These are phyloP conservation scores for Molothrus ater DNA, from an alignment of 2,797 vertebrate species.

Conservation along the genomic window DNA sequence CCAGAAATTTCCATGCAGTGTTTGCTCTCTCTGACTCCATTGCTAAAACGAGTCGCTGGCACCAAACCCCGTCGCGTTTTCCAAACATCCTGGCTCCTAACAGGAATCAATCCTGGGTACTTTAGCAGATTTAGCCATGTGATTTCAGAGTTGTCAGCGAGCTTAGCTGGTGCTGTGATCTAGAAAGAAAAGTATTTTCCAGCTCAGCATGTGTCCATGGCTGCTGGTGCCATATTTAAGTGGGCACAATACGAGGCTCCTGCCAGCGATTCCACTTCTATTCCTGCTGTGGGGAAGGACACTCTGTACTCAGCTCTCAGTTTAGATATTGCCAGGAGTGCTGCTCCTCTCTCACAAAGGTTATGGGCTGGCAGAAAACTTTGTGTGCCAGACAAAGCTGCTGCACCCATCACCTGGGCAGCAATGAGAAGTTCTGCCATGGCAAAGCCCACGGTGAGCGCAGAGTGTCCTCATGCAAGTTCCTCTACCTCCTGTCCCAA, in stretches of 20 bases:
- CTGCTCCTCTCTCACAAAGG: slow-evolving; percentile 33
- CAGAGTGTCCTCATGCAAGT: neutral
- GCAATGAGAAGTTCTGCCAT: neutral
- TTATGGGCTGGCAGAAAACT: slow-evolving; percentile 18
- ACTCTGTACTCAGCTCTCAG: slow-evolving; percentile 60
- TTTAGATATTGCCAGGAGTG: slow-evolving; percentile 51
- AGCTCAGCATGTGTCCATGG: slow-evolving; percentile 63
- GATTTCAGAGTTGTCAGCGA: slow-evolving; percentile 29
- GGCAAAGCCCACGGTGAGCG: neutral
- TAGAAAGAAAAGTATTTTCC: slow-evolving; percentile 79
- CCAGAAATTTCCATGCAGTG: neutral
- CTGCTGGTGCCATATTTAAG: slow-evolving; percentile 62
- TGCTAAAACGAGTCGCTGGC: slow-evolving; percentile 7
- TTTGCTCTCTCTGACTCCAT: slow-evolving; percentile 11
- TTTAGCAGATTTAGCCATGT: slow-evolving; percentile 46
- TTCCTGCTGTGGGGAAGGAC: slow-evolving; percentile 75
- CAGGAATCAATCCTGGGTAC: slow-evolving; percentile 28
- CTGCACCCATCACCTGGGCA: slow-evolving; percentile 25
- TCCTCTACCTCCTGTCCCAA: neutral
- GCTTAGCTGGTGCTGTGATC: slow-evolving; percentile 62
- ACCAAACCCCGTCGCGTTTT: slow-evolving; percentile 15
- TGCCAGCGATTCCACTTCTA: slow-evolving; percentile 75
- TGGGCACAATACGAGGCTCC: slow-evolving; percentile 43
- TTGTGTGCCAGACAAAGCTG: neutral
- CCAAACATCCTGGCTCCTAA: neutral